Conservation (phyloP, 2,888 invertebrate species). For the Scaptomyza polygonia region DNA sequence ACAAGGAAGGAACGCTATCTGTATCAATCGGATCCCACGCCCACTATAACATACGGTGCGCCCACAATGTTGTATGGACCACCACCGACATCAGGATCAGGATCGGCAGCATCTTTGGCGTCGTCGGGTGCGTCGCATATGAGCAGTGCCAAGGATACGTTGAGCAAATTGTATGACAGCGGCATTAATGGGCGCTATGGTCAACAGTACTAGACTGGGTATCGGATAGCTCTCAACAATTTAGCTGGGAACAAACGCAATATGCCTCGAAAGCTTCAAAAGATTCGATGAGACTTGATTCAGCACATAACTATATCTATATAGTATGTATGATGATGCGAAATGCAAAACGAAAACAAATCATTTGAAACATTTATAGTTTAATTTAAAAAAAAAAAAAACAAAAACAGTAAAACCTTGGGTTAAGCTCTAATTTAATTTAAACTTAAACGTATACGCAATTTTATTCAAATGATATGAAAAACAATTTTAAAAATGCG, state of each 20-base stretch:
- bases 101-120: slow-evolving; percentile 42
- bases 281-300: slow-evolving; percentile 79
- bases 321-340: slow-evolving; percentile 4
- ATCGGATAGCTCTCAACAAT: slow-evolving; percentile 62
- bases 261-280: slow-evolving; percentile 79
- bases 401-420: neutral
- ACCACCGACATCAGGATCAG: slow-evolving; percentile 48
- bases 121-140: slow-evolving; percentile 54
- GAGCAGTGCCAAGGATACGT: slow-evolving; percentile 88
- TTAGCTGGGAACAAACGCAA: slow-evolving; percentile 78
- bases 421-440: slow-evolving; percentile 51
- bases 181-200: slow-evolving; percentile 89
- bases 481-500: slow-evolving; percentile 60
- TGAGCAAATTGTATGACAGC: slow-evolving; percentile 95
- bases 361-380: slow-evolving; percentile 63
- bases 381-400: slow-evolving; percentile 45
- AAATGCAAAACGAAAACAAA: slow-evolving; percentile 35
- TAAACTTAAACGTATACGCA: slow-evolving; percentile 24
- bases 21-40: slow-evolving; percentile 80
- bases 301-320: slow-evolving; percentile 49
- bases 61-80: slow-evolving; percentile 81
- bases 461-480: slow-evolving; percentile 12
- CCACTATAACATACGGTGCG: slow-evolving; percentile 76
- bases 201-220: slow-evolving; percentile 80
- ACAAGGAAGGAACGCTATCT: slow-evolving; percentile 82